phyloP scores from a whole-genome alignment of 2,113 vertebrate species.

The Heterotis niloticus region DNA sequence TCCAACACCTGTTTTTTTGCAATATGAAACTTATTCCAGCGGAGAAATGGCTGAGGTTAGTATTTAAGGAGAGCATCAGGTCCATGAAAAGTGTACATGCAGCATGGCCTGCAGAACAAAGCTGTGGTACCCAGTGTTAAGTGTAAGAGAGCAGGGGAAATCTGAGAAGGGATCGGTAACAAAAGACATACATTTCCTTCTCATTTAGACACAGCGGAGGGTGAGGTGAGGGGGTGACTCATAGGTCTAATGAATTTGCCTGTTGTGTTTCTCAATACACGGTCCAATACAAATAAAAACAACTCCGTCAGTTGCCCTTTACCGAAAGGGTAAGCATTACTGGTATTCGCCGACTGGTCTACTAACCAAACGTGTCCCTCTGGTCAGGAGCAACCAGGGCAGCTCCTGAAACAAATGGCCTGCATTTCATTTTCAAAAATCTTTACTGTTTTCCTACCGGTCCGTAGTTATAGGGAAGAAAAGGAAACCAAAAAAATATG shows the following conservation, averaged over 20 bases:
- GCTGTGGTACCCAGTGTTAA: neutral
- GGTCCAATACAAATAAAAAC: conserved; percentile 53
- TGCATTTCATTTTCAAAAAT: neutral
- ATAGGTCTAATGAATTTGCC: conserved; percentile 69
- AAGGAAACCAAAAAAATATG: too few relatives aligned
- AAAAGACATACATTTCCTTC: conserved; percentile 16
- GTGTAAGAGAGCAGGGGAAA: conserved; percentile 14
- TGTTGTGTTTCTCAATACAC: conserved; percentile 68
- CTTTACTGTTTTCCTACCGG: too few relatives aligned
- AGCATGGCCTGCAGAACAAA: neutral
- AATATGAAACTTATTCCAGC: too few relatives aligned
- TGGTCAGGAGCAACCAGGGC: neutral
- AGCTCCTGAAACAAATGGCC: neutral
- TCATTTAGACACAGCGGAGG: conserved; percentile 24
- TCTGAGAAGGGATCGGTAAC: neutral
- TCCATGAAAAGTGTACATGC: neutral
- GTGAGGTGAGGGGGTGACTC: conserved; percentile 64
- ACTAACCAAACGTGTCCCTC: neutral
- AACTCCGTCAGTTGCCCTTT: conserved; percentile 54
- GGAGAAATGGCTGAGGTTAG: neutral
- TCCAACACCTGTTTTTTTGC: too few relatives aligned
- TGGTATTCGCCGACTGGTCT: neutral
- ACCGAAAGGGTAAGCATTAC: conserved; percentile 28
- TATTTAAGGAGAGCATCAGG: neutral
- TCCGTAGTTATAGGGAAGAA: too few relatives aligned